Conservation (phyloP, 2,113 vertebrate genomes). For the Panthera tigris region DNA sequence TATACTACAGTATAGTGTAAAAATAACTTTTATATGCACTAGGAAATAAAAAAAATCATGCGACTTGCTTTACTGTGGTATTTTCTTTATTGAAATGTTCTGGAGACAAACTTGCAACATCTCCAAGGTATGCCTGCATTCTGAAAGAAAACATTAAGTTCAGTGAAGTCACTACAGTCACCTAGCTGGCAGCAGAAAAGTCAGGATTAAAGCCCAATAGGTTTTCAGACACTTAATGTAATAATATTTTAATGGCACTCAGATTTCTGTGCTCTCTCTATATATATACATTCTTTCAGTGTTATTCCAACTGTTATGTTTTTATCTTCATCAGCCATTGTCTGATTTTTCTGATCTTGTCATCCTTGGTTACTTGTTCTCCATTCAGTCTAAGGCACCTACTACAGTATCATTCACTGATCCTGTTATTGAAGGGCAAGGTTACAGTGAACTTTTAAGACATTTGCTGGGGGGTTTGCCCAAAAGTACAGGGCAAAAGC, state of each 20-base stretch:
- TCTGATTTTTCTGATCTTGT: background rate
- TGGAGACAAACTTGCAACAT: background rate
- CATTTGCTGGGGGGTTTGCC: background rate
- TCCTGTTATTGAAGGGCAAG: background rate
- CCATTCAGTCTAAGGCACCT: background rate
- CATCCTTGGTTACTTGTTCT: background rate
- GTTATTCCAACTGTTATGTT: background rate
- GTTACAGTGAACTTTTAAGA: background rate
- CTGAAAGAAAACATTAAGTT: background rate
- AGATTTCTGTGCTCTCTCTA: background rate
- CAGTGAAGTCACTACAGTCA: background rate
- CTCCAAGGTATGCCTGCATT: background rate
- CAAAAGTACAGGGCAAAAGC: background rate
- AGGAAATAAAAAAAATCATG: background rate
- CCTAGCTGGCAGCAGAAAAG: background rate
- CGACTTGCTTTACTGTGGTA: background rate
- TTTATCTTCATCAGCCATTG: background rate
- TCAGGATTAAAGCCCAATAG: background rate
- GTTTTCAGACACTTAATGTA: background rate
- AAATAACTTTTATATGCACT: background rate
- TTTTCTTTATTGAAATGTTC: background rate
- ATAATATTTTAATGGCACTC: background rate
- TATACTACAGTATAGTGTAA: background rate
- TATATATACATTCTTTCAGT: background rate
- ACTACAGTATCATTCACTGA: background rate